phyloP scores from a whole-genome alignment of 2,113 vertebrate species.

The Setophaga petechia region DNA sequence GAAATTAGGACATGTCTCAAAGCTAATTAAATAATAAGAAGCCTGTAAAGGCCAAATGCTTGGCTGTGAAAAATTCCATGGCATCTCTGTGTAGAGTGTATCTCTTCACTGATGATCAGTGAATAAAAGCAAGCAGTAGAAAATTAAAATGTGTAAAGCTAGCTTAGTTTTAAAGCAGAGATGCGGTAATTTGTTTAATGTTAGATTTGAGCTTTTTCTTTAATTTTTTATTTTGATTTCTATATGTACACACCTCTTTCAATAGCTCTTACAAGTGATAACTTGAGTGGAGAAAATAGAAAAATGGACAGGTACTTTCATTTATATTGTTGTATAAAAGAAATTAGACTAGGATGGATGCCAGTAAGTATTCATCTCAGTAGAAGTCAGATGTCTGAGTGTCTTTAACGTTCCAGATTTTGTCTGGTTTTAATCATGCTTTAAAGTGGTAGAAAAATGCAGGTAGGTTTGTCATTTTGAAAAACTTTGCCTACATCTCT shows the following conservation, averaged over 20 bases:
- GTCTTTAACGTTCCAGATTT: background rate
- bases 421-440: background rate
- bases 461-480: background rate
- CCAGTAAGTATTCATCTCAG: background rate
- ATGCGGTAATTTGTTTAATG: background rate
- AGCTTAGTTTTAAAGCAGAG: background rate
- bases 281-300: background rate
- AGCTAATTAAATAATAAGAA: constrained; percentile 48
- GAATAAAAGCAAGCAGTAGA: background rate
- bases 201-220: background rate
- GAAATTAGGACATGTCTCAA: constrained; percentile 26
- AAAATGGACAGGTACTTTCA: background rate
- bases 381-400: background rate
- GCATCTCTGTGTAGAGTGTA: background rate
- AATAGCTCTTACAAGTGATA: background rate
- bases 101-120: background rate
- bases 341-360: background rate
- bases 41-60: constrained; percentile 36
- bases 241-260: background rate
- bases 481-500: background rate
- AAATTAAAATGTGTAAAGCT: background rate
- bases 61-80: background rate
- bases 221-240: background rate
- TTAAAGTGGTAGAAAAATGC: background rate
- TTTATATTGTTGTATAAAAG: background rate